Evolutionary conservation across 2,797 vertebrate genomes (phyloP).

Genomic region (Gobio occitaniae): DNA sequence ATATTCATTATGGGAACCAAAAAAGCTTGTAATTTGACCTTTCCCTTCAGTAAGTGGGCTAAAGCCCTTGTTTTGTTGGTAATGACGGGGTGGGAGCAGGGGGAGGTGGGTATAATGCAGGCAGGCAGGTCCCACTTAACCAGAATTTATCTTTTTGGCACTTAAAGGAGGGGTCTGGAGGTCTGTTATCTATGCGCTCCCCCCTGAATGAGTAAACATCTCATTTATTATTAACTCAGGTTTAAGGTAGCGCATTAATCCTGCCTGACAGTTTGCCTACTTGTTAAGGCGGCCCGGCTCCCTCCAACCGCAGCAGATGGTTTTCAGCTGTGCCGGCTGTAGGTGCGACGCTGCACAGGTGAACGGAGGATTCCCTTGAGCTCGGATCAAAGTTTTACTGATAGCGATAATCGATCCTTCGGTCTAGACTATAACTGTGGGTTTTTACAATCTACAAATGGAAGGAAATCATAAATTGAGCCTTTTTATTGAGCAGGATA

Average conservation of each 20-base stretch:
- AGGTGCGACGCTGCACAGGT: slow-evolving; percentile 59
- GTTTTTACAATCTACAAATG: neutral
- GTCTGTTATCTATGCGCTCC: slow-evolving; percentile 85
- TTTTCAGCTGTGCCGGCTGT: slow-evolving; percentile 75
- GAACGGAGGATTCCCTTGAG: slow-evolving; percentile 35
- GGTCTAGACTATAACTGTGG: neutral
- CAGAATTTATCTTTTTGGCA: slow-evolving; percentile 88
- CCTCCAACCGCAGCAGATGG: slow-evolving; percentile 80
- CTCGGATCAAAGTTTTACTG: slow-evolving; percentile 12
- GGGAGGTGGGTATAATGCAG: slow-evolving; percentile 78
- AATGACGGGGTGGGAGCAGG: slow-evolving; percentile 79
- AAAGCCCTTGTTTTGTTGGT: slow-evolving; percentile 82
- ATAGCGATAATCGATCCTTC: neutral
- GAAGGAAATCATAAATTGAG: neutral
- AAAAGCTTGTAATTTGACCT: slow-evolving; percentile 71
- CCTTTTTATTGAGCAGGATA: neutral
- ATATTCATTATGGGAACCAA: slow-evolving; percentile 62
- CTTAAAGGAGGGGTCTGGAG: slow-evolving; percentile 83
- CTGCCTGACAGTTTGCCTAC: slow-evolving; percentile 85
- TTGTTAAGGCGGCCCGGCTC: slow-evolving; percentile 83
- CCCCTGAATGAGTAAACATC: slow-evolving; percentile 87
- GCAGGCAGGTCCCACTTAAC: slow-evolving; percentile 85
- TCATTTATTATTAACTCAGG: slow-evolving; percentile 91
- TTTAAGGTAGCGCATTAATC: slow-evolving; percentile 89
- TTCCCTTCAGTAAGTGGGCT: slow-evolving; percentile 78